These are phyloP conservation scores for Lymantria dispar DNA, from an alignment of 2,888 invertebrate genomes.

Conservation along the genomic window DNA sequence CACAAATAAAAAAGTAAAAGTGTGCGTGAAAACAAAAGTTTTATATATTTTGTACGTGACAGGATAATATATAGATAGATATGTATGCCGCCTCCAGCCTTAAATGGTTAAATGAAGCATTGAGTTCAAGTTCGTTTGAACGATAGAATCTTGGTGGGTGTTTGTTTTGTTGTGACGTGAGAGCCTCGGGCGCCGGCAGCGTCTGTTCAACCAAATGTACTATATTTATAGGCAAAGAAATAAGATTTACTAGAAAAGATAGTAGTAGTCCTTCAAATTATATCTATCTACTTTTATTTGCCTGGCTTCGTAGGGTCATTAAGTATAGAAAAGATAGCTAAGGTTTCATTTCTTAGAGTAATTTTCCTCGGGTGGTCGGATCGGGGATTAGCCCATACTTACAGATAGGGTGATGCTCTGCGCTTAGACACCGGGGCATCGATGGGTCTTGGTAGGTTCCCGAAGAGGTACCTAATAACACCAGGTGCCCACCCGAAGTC, in stretches of 20 bases:
- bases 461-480: too few relatives aligned
- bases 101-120: constrained; percentile 51
- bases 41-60: constrained; percentile 39
- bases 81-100: constrained; percentile 38
- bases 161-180: constrained; percentile 70
- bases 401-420: too few relatives aligned
- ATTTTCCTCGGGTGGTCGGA: too few relatives aligned
- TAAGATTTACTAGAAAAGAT: constrained; percentile 24
- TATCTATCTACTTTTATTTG: too few relatives aligned
- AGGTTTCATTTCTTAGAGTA: too few relatives aligned
- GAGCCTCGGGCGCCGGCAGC: constrained; percentile 61
- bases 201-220: constrained; percentile 27
- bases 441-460: too few relatives aligned
- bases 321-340: too few relatives aligned
- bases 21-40: constrained; percentile 44
- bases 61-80: constrained; percentile 43
- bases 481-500: too few relatives aligned
- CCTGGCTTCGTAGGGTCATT: too few relatives aligned
- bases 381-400: too few relatives aligned
- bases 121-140: constrained; percentile 61
- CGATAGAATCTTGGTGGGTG: constrained; percentile 51
- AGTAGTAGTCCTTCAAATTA: too few relatives aligned
- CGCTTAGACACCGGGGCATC: too few relatives aligned
- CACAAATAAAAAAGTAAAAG: constrained; percentile 43
- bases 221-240: constrained; percentile 24